Conservation (phyloP, 2,113 vertebrate species). For the Polypterus bichir region DNA sequence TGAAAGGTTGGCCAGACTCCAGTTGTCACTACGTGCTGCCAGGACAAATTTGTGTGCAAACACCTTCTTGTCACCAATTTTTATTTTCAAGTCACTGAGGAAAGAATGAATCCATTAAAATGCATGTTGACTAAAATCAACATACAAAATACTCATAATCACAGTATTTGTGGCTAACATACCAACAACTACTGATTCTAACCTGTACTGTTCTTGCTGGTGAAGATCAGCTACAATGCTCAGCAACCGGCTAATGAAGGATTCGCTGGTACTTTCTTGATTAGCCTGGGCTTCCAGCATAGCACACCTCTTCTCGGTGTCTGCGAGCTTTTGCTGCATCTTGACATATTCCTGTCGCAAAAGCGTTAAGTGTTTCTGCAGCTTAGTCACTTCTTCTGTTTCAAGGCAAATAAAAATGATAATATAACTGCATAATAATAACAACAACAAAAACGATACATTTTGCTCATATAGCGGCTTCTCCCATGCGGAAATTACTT, state of each 20-base stretch:
- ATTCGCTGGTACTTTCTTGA: conserved; percentile 59
- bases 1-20: conserved; percentile 77
- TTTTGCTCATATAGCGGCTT: too few relatives aligned
- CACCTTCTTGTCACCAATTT: conserved; percentile 59
- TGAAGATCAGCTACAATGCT: conserved; percentile 78
- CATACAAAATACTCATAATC: too few relatives aligned
- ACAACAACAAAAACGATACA: conserved; percentile 2
- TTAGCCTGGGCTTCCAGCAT: conserved; percentile 69
- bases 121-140: too few relatives aligned
- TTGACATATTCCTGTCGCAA: conserved; percentile 97
- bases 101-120: not conserved
- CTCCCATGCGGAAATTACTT: too few relatives aligned
- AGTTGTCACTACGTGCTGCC: conserved; percentile 83
- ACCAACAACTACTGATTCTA: conserved; percentile 9
- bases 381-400: conserved; percentile 95
- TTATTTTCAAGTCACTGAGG: conserved; percentile 84
- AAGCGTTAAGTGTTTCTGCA: conserved; percentile 94
- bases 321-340: conserved; percentile 88
- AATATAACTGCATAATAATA: conserved; percentile 15
- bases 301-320: conserved; percentile 78
- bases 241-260: conserved; percentile 84
- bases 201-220: conserved; percentile 94
- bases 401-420: not conserved
- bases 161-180: not conserved
- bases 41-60: conserved; percentile 89